Conservation (phyloP, 2,888 invertebrate species). For the Drosophila mettleri region DNA sequence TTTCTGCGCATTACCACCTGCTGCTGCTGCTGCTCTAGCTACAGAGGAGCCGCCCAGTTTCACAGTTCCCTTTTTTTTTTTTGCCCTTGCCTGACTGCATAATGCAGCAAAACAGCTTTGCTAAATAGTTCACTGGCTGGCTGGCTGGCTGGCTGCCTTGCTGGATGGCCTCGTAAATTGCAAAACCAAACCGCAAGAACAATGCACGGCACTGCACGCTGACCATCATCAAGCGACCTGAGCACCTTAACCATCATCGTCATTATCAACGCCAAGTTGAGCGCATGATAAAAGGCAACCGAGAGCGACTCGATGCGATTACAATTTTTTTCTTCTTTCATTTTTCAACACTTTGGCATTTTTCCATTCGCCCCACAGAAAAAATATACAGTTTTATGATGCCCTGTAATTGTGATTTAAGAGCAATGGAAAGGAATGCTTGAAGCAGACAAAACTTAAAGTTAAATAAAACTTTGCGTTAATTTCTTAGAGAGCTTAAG, state of each 20-base stretch:
- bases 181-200: constrained; percentile 57
- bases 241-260: constrained; percentile 50
- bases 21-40: constrained; percentile 41
- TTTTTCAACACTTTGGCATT: constrained; percentile 59
- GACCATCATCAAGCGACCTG: constrained; percentile 40
- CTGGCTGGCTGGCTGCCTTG: constrained; percentile 21
- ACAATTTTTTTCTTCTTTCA: constrained; percentile 48
- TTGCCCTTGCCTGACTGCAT: constrained; percentile 15
- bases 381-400: constrained; percentile 11
- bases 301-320: constrained; percentile 64
- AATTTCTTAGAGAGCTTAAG: background rate
- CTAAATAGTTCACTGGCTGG: constrained; percentile 54
- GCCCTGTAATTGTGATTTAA: constrained; percentile 4
- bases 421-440: background rate
- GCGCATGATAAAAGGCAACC: constrained; percentile 71
- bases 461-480: background rate
- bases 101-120: constrained; percentile 34
- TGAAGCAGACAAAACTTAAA: background rate
- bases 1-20: constrained; percentile 79
- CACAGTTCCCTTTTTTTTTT: constrained; percentile 11
- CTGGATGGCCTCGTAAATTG: constrained; percentile 56
- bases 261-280: constrained; percentile 75
- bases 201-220: constrained; percentile 64
- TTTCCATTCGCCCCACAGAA: constrained; percentile 27
- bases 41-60: constrained; percentile 39